Conservation (phyloP, 37 sponge, comb jelly and placozoan genomes). For the Cliona cf. orientalis region DNA sequence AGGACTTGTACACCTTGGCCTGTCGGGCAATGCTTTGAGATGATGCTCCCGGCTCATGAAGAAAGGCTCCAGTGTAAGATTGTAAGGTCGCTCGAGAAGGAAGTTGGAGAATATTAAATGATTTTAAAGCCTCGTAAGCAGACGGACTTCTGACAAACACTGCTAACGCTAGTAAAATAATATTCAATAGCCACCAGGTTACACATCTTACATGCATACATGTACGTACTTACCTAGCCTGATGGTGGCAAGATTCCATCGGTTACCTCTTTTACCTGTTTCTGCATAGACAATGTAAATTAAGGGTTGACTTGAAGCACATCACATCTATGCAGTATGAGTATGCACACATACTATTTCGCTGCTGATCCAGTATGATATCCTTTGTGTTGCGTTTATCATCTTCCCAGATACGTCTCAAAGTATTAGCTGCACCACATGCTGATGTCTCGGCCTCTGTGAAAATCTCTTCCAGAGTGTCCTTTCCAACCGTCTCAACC, state of each 20-base stretch:
- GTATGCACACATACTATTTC: too few relatives aligned
- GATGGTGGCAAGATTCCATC: not conserved
- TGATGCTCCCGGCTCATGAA: conserved; percentile 7
- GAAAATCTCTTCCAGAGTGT: too few relatives aligned
- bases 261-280: not conserved
- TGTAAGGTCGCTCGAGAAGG: not conserved
- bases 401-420: too few relatives aligned
- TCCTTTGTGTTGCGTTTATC: not conserved
- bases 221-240: too few relatives aligned
- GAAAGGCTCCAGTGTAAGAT: conserved; percentile 9
- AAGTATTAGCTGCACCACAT: too few relatives aligned
- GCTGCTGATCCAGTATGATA: not conserved
- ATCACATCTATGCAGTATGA: not conserved
- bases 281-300: too few relatives aligned
- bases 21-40: not conserved
- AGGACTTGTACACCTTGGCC: too few relatives aligned
- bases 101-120: not conserved
- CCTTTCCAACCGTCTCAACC: not conserved
- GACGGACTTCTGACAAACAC: not conserved
- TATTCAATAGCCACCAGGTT: too few relatives aligned
- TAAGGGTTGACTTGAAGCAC: not conserved
- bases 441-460: not conserved
- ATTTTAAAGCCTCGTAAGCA: too few relatives aligned
- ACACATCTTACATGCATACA: too few relatives aligned
- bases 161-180: not conserved